Evolutionary conservation across 2,888 invertebrate genomes (phyloP), one percentile per base, ranked within the genome.

Genomic region (Hymenopus coronatus): DNA sequence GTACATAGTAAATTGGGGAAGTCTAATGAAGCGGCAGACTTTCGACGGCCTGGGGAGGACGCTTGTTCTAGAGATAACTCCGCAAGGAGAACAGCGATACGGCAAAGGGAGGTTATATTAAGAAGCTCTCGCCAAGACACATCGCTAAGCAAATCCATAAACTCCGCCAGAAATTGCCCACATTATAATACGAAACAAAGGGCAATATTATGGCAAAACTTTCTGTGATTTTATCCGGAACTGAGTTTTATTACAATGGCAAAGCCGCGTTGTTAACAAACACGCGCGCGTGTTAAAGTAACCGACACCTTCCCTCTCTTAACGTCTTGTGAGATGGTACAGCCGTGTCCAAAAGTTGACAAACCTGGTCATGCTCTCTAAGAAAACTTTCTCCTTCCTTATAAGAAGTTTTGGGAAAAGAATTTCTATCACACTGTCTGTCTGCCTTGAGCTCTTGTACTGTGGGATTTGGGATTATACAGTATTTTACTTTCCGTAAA

Each of bases 121-220:
- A 70, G 54, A 70, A 70, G 54, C 54, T 70, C 54, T 70, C 54
- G 25, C 40, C 54, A 70, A 70, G 54, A 70, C 54, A 70, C 54
- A 70, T 70, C 54, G 54, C 54, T 70, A 86, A 87, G 82, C 87
- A 87, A 87, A 87, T 87, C 87, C 87, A 87, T 87, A 87, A 87
- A 87, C 82, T 87, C 28, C n/a, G 28, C 54, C 82, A 87, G 87
- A 82, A 82, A 87, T 87, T 87, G 82, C 87, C 28, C 82, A 87
- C 87, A 87, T 87, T 87, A 70, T 87, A 87, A 87, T 87, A 87
- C 87, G 82, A 87, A 87, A 87, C 87, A 87, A 87, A 87, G 87
- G 86, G 40, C 33, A 82, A 87, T 87, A 87, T 87, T 87, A 87
- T 87, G 87, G 87, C 87, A 27, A 82, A 87, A 87, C 87, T 87